Conservation (phyloP, 2,888 invertebrate genomes). For the Phaedon cochleariae region DNA sequence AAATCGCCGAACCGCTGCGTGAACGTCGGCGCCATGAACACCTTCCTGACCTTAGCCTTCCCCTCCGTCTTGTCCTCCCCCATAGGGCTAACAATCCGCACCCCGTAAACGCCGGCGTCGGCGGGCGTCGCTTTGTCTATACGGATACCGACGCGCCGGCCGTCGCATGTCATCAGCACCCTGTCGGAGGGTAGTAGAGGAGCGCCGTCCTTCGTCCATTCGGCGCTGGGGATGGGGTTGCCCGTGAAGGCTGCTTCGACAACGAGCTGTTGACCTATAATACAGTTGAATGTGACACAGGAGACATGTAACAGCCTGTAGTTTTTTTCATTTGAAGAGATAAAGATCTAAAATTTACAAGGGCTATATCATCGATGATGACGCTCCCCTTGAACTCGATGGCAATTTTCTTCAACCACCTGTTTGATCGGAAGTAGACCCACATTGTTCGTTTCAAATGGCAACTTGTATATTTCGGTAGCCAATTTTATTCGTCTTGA, state of each 20-base stretch:
- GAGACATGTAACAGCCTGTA: too few species aligned
- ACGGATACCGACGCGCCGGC: conserved; percentile 79
- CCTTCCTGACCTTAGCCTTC: conserved; percentile 78
- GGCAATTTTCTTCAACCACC: too few species aligned
- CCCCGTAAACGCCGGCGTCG: conserved; percentile 83
- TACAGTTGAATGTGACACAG: too few species aligned
- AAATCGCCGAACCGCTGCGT: conserved; percentile 76
- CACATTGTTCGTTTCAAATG: too few species aligned
- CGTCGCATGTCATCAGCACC: conserved; percentile 81
- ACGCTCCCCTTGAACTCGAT: too few species aligned
- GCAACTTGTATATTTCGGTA: too few species aligned
- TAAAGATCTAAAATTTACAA: too few species aligned
- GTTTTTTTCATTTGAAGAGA: too few species aligned
- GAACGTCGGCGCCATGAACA: conserved; percentile 83
- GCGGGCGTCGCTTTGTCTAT: conserved; percentile 74
- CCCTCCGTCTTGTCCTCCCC: conserved; percentile 78
- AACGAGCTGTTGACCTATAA: conserved; percentile 67
- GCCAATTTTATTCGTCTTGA: too few species aligned
- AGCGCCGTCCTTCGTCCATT: conserved; percentile 81
- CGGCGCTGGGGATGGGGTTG: conserved; percentile 83
- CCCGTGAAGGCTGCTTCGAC: conserved; percentile 66
- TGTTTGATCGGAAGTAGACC: too few species aligned
- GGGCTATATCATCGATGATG: too few species aligned
- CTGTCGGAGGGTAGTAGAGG: conserved; percentile 73
- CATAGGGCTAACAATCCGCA: conserved; percentile 77